phyloP scores from a whole-genome alignment of 2,888 invertebrate species.

The Imbricaverruca yamaguchii region DNA sequence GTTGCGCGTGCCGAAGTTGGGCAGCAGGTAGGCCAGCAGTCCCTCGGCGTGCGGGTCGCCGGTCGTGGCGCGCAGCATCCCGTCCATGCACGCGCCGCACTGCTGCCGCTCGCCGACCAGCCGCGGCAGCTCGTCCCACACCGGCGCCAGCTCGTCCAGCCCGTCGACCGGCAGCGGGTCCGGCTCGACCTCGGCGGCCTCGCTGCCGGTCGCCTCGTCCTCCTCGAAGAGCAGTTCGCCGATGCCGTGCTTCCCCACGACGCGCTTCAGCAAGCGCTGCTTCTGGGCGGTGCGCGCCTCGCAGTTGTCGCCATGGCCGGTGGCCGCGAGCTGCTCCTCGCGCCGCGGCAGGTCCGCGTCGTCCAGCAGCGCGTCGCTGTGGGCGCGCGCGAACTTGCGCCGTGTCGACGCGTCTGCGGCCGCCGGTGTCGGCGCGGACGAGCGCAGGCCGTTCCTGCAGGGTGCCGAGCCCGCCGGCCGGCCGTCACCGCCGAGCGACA shows the following conservation, averaged over 20 bases:
- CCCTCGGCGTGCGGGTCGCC: background rate
- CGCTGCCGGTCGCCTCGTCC: background rate
- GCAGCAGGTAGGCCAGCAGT: background rate
- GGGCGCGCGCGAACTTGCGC: background rate
- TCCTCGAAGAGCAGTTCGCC: background rate
- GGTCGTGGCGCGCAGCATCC: background rate
- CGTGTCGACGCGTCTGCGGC: background rate
- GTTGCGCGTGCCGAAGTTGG: background rate
- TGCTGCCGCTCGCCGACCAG: background rate
- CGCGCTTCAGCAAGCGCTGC: background rate
- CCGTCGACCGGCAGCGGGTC: background rate
- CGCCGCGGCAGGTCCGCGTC: background rate
- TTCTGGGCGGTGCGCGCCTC: background rate
- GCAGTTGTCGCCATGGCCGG: background rate
- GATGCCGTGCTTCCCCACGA: background rate
- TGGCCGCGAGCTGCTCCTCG: background rate
- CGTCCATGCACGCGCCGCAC: background rate
- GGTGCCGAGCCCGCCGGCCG: no score
- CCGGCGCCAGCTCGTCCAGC: background rate
- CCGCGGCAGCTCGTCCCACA: background rate
- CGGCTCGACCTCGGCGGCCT: conserved; percentile 1
- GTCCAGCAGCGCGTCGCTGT: conserved; percentile 4
- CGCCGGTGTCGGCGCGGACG: conserved; percentile 27
- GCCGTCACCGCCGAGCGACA: background rate
- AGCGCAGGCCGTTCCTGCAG: conserved; percentile 23